Evolutionary conservation across 2,113 vertebrate species (phyloP), one percentile per base, ranked within the genome.

Genomic region (Myrmecophaga tridactyla): DNA sequence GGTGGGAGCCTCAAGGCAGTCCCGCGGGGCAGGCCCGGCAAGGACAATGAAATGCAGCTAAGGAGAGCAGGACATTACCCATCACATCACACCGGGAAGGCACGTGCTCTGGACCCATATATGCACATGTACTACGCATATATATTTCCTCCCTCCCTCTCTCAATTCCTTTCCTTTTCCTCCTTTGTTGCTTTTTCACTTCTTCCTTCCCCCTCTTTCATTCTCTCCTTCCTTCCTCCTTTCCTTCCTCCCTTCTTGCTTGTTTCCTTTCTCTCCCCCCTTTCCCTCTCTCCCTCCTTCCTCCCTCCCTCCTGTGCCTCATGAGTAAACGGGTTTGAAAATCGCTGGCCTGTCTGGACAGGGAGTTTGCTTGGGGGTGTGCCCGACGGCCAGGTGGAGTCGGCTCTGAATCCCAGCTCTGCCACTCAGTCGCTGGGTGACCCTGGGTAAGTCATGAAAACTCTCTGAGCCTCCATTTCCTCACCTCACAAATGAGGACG

Each of bases 61-160:
- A 86, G 43, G 82, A 83, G n/a, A 67, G 23, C 0, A 12, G 43
- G 11, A 56, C 29, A 39, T 3, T 18, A 13, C 58, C 13, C 1
- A 1, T 7, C 29, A 31, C 36, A 41, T 7, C 1, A 11, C 46
- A 29, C 1, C 7, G 78, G 48, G 34, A 39, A 34, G 7, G 2
- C 29, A 80, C 34, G 27, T 7, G 25, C 21, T 62, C 60, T 11
- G 46, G 13, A 51, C 34, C 17, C 20, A 10, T 0, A 2, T 13
- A 9, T 13, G 1, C 53, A 10, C 25, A 20, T n/a, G 1, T 7
- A 0, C 17, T 11, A 1, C 7, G 11, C 4, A 3, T 3, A 7
- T 14, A 12, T 27, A 10, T 27, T 18, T 43, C 23, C 15, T 86
- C 46, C 17, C 15, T 86, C 58, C 63, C 12, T 63, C 62, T 25